Evolutionary conservation across 2,113 vertebrate species (phyloP).

Genomic region (Amazona vittata): DNA sequence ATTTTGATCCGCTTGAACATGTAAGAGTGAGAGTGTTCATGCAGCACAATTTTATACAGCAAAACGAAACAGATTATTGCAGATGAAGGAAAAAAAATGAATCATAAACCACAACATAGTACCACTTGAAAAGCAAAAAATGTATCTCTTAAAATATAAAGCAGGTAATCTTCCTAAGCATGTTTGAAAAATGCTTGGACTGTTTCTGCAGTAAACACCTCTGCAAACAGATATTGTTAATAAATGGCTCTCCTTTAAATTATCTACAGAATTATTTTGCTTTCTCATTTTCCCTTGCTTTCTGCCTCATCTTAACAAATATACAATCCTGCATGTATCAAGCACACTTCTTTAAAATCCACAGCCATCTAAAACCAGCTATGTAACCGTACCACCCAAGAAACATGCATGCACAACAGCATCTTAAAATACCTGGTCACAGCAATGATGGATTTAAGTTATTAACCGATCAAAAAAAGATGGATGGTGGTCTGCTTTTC

Average conservation of each 20-base stretch:
- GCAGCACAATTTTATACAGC: neutral
- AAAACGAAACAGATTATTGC: neutral
- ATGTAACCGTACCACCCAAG: slow-evolving; percentile 38
- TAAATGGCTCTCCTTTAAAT: neutral
- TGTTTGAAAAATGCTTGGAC: neutral
- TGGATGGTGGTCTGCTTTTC: slow-evolving; percentile 92
- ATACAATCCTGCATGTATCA: neutral
- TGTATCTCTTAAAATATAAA: neutral
- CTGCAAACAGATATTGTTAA: neutral
- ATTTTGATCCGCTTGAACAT: neutral
- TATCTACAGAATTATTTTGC: slow-evolving; percentile 1
- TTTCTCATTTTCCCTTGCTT: neutral
- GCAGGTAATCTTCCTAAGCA: neutral
- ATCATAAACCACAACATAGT: neutral
- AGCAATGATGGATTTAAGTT: slow-evolving; percentile 99
- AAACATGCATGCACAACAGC: slow-evolving; percentile 77
- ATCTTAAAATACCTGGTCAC: slow-evolving; percentile 71
- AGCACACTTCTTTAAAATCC: slow-evolving; percentile 34
- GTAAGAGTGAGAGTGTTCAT: neutral
- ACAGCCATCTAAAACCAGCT: slow-evolving; percentile 16
- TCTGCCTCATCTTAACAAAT: neutral
- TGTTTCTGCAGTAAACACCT: neutral
- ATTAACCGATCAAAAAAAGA: slow-evolving; percentile 99
- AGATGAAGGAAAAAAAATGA: neutral
- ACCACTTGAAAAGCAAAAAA: neutral